Evolutionary conservation across 1,140 invertebrate species (phyloP).

Genomic region (Orchestia grillus): DNA sequence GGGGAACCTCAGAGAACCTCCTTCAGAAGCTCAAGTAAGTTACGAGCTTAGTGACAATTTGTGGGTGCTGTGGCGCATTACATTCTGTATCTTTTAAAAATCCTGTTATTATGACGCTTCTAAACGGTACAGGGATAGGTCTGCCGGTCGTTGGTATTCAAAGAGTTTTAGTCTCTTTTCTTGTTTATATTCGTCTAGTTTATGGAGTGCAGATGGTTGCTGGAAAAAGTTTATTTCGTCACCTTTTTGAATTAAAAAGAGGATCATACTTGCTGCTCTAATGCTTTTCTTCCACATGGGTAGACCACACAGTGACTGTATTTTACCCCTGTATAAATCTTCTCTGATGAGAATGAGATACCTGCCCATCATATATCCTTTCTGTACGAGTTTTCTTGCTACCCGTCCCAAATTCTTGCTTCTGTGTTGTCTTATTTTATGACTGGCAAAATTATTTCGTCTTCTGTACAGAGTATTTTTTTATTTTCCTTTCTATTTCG

Average conservation of each 20-base stretch:
- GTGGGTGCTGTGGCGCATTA: too few species aligned
- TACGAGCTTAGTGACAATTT: neutral
- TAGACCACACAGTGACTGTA: neutral
- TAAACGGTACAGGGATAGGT: too few species aligned
- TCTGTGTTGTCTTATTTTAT: neutral
- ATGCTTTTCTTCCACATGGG: neutral
- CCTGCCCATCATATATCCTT: too few species aligned
- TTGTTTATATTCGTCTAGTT: too few species aligned
- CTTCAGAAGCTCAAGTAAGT: constrained; percentile 74
- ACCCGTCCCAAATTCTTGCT: too few species aligned
- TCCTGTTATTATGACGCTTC: too few species aligned
- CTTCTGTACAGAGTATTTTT: neutral
- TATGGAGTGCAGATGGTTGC: too few species aligned
- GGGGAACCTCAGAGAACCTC: constrained; percentile 73
- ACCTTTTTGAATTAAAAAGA: neutral
- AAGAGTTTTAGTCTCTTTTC: too few species aligned
- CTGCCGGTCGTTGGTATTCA: too few species aligned
- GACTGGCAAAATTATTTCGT: neutral
- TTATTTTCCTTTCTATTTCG: neutral
- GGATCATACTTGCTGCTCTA: neutral
- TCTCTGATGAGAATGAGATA: neutral
- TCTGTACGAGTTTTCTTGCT: too few species aligned
- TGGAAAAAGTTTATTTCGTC: neutral
- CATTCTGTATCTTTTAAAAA: too few species aligned
- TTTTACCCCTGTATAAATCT: neutral